Percentiles rank a stretch among this genome's conserved stretches.
phyloP scores from a whole-genome alignment of 1,140 invertebrate genomes.

The Hycleus phaleratus region DNA sequence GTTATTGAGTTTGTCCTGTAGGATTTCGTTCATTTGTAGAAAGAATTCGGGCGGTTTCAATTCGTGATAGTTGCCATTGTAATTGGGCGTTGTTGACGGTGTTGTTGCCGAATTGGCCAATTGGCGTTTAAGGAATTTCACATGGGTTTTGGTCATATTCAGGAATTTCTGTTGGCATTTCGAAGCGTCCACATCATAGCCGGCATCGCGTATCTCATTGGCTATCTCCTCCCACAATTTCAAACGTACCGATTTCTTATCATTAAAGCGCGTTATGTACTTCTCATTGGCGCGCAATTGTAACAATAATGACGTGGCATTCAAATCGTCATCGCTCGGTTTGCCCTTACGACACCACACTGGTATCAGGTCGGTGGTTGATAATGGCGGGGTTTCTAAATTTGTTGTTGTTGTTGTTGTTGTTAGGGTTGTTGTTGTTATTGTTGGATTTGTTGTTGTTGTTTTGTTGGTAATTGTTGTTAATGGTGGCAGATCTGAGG shows the following conservation, averaged over 20 bases:
- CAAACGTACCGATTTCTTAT: background rate
- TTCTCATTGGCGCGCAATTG: conserved; percentile 2
- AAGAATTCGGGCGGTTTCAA: no score
- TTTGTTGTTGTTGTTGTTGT: background rate
- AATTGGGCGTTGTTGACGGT: no score
- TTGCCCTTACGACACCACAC: conserved; percentile 4
- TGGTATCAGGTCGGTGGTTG: background rate
- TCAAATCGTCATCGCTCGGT: background rate
- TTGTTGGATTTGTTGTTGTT: no score
- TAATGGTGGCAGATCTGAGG: no score
- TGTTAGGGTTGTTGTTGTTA: no score
- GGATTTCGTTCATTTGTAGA: no score
- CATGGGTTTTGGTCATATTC: background rate
- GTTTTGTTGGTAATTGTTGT: no score
- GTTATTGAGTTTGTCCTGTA: no score
- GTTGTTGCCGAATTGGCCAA: no score
- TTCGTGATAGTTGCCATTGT: no score
- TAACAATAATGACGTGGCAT: background rate
- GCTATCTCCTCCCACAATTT: conserved; percentile 8
- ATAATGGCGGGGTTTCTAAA: background rate
- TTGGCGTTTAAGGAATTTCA: background rate
- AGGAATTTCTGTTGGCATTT: conserved; percentile 3
- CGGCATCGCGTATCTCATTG: background rate
- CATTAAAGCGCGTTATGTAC: background rate
- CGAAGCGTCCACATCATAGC: background rate